Conservation (phyloP, 1,140 invertebrate genomes). For the fruit fly (Drosophila melanogaster) region DNA sequence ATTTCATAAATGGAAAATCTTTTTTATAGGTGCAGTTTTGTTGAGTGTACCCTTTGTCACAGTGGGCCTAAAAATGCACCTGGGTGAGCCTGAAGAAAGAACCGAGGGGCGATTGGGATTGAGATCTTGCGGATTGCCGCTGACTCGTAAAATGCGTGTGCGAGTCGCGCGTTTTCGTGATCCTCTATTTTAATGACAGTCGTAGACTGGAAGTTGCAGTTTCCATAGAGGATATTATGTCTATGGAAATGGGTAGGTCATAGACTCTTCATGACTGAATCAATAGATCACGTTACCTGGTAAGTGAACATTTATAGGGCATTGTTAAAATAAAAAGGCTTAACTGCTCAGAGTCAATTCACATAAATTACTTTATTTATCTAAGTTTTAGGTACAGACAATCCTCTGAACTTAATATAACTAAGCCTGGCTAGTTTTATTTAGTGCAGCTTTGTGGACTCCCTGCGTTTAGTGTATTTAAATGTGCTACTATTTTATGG, state of each 20-base stretch:
- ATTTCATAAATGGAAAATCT: too few relatives aligned
- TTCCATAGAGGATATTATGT: constrained; percentile 17
- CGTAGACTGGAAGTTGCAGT: constrained; percentile 38
- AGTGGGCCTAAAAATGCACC: constrained; percentile 54
- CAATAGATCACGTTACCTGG: neutral
- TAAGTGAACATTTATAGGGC: neutral
- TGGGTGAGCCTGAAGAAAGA: constrained; percentile 22
- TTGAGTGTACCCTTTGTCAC: constrained; percentile 41
- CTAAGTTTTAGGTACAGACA: neutral
- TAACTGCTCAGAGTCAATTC: too few relatives aligned
- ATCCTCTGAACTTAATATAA: neutral
- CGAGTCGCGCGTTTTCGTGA: constrained; percentile 64
- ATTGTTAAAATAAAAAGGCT: neutral
- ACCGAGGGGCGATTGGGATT: constrained; percentile 1
- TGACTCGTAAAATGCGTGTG: constrained; percentile 83
- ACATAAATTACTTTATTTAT: neutral
- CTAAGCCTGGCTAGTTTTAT: neutral
- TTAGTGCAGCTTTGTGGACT: neutral
- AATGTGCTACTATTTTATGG: neutral
- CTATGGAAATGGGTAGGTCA: neutral
- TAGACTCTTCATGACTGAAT: neutral
- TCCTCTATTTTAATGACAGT: constrained; percentile 79
- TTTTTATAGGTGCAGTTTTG: neutral
- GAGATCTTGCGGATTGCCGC: constrained; percentile 45
- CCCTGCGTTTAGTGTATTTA: constrained; percentile 13